Base-by-base conservation (phyloP, 2,888 invertebrate genomes). In the Sepiola atlantica region DNA sequence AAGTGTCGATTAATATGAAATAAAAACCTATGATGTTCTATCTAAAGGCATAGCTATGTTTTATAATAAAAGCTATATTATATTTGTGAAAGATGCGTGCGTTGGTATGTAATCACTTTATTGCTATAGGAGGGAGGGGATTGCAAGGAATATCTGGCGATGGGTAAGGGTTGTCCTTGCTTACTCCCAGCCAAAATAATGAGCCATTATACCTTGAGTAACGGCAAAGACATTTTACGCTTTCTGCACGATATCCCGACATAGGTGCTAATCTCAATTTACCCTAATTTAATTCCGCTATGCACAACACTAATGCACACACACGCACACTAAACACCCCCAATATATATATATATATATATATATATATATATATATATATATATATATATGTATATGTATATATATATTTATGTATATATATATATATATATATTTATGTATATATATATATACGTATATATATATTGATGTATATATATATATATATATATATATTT, bases 151-250 rank as follows among this genome's bases (percentile, higher is more conserved):
- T 12, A 77, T n/a, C 16, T 77, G 14, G 77, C 32, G n/a, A n/a
- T 77, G 77, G 77, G n/a, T 77, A 77, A 32, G 77, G 32, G 77
- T n/a, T 32, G 32, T n/a, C 16, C n/a, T 77, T 77, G 77, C 77
- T n/a, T 77, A n/a, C n/a, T 77, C 32, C 77, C 77, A 77, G 77
- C n/a, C 77, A 77, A 77, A 77, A 77, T 77, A 77, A 77, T 77
- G 77, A 77, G 77, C 77, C n/a, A 77, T 77, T 77, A 77, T 77
- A n/a, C 77, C n/a, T 77, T 77, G 77, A 77, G 77, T 32, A n/a
- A 77, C 32, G n/a, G 77, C 77, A 32, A n/a, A 77, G 77, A 77
- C 2, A 77, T 77, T 77, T 77, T 77, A n/a, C 77, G 77, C 77
- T 77, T 77, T 77, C n/a, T 77, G 77, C 14, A 14, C 32, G n/a